phyloP scores from a whole-genome alignment of 2,888 invertebrate species.

The Ophion slaviceki region DNA sequence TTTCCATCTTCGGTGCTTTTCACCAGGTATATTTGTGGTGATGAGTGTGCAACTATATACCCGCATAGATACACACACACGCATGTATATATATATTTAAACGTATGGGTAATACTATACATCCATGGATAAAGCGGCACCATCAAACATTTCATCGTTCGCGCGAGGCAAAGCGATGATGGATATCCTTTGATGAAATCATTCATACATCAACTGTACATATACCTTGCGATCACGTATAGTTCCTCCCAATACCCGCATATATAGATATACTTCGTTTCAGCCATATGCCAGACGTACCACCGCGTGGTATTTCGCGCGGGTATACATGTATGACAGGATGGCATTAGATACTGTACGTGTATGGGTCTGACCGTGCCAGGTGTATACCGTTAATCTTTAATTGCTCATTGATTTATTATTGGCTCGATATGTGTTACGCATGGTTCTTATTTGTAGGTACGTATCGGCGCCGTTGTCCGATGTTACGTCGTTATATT shows the following conservation, averaged over 20 bases:
- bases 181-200: constrained; percentile 81
- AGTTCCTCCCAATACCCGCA: constrained; percentile 27
- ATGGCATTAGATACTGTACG: constrained; percentile 18
- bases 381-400: constrained; percentile 78
- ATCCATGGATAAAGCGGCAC: constrained; percentile 73
- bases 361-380: constrained; percentile 26
- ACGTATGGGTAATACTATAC: constrained; percentile 5
- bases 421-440: constrained; percentile 71
- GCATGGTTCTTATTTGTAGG: constrained; percentile 68
- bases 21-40: constrained; percentile 37
- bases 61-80: constrained; percentile 8
- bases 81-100: constrained; percentile 29
- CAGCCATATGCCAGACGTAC: background rate
- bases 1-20: constrained; percentile 39
- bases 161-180: constrained; percentile 78
- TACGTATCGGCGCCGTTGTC: constrained; percentile 60
- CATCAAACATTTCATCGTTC: constrained; percentile 78
- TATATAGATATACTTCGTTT: background rate
- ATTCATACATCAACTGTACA: constrained; percentile 78
- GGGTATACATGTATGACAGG: constrained; percentile 24
- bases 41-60: constrained; percentile 47
- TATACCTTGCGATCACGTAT: constrained; percentile 45
- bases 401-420: constrained; percentile 82
- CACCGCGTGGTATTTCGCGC: background rate
- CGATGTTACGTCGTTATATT: constrained; percentile 52